These are phyloP conservation scores for Cephus pygmeus DNA, from an alignment of 2,888 invertebrate species.

Conservation along the genomic window DNA sequence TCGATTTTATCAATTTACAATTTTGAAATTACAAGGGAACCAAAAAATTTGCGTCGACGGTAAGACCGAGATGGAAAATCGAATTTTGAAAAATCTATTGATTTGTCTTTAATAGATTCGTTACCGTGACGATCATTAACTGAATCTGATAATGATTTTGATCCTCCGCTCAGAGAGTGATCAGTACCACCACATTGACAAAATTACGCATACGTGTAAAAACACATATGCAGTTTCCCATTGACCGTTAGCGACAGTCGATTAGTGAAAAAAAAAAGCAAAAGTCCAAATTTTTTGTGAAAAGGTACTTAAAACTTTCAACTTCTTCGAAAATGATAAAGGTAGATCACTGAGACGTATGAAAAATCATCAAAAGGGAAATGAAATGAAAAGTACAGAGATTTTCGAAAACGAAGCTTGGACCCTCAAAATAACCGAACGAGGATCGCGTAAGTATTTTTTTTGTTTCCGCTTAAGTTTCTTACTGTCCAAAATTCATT, in stretches of 20 bases:
- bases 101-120: background rate
- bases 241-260: background rate
- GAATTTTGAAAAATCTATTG: too few relatives aligned
- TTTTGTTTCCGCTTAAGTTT: slow-evolving; percentile 1
- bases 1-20: background rate
- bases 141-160: background rate
- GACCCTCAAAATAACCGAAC: background rate
- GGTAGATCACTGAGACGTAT: too few relatives aligned
- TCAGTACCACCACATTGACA: background rate
- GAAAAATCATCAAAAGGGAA: background rate
- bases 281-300: too few relatives aligned
- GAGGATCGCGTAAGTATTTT: slow-evolving; percentile 16
- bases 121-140: background rate
- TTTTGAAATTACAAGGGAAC: background rate
- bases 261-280: background rate
- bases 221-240: background rate
- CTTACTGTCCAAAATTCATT: too few relatives aligned
- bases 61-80: background rate
- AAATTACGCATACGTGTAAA: background rate
- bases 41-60: background rate
- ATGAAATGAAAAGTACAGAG: slow-evolving; percentile 18
- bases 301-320: too few relatives aligned
- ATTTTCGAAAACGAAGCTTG: slow-evolving; percentile 9
- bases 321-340: too few relatives aligned
- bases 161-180: background rate